Evolutionary conservation across 2,888 invertebrate species (phyloP).

Genomic region (Ramazzottius varieornatus): DNA sequence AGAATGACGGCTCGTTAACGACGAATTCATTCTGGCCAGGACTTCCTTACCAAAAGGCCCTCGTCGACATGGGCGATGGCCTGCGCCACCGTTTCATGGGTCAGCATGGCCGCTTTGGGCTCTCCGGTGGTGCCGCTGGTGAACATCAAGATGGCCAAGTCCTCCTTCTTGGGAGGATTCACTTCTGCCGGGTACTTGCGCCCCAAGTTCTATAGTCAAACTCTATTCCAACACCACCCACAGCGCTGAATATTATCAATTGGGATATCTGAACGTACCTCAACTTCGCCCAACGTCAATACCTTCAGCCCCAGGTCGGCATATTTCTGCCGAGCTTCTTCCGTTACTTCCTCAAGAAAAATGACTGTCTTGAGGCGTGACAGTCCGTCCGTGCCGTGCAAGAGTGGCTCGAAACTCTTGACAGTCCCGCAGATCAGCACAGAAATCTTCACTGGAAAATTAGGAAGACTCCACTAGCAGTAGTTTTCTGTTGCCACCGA

Average conservation of each 20-base stretch:
- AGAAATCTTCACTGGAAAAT: neutral
- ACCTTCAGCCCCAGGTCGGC: neutral
- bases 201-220: neutral
- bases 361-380: neutral
- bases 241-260: neutral
- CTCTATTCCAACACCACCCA: too few relatives aligned
- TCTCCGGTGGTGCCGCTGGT: constrained; percentile 18
- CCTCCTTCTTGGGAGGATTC: neutral
- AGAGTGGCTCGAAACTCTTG: neutral
- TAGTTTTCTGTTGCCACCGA: neutral
- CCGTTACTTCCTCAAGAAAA: neutral
- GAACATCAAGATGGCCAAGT: neutral
- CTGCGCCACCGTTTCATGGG: constrained; percentile 23
- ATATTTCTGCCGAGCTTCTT: neutral
- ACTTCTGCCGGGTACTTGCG: neutral
- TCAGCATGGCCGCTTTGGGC: constrained; percentile 28
- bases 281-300: neutral
- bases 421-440: neutral
- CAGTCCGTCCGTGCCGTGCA: neutral
- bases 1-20: neutral
- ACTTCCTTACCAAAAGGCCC: neutral
- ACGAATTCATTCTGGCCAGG: neutral
- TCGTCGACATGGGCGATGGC: constrained; percentile 10
- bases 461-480: neutral
- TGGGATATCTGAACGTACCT: neutral